These are phyloP conservation scores for Megastigmus dorsalis DNA, from an alignment of 2,888 invertebrate genomes.

Conservation along the genomic window DNA sequence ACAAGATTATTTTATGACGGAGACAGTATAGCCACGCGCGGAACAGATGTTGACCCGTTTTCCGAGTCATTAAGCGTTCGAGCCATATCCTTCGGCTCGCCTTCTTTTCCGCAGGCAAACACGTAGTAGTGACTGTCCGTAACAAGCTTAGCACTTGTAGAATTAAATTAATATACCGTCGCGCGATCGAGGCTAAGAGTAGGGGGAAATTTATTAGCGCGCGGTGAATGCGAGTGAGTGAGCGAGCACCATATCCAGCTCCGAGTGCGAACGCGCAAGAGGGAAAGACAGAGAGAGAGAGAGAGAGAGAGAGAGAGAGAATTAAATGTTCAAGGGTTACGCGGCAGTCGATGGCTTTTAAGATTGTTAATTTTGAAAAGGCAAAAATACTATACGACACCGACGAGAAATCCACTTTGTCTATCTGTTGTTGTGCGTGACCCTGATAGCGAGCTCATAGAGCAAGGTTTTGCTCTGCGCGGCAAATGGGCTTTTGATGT, in stretches of 20 bases:
- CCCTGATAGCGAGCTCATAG: not conserved
- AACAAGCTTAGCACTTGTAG: constrained; percentile 1
- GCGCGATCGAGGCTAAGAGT: not conserved
- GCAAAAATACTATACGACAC: too few species aligned
- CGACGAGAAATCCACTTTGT: constrained; percentile 21
- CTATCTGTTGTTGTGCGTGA: constrained; percentile 7
- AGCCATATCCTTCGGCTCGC: constrained; percentile 50
- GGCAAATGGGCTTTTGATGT: constrained; percentile 38
- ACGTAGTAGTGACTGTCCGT: not conserved
- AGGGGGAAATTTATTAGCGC: constrained; percentile 14
- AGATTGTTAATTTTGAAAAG: constrained; percentile 19
- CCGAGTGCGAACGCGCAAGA: not conserved
- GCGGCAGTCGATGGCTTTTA: too few species aligned
- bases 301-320: too few species aligned
- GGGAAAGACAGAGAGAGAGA: too few species aligned
- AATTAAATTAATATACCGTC: constrained; percentile 22
- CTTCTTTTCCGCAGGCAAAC: not conserved
- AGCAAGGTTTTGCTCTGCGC: constrained; percentile 7
- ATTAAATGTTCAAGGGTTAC: too few species aligned
- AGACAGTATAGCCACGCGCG: constrained; percentile 53
- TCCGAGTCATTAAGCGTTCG: constrained; percentile 55
- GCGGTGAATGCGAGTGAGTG: too few species aligned
- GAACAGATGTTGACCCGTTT: constrained; percentile 57
- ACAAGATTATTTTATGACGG: constrained; percentile 52
- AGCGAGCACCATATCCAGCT: too few species aligned